A percentile compares a stretch with the other conserved stretches of the same genome.
Conservation (phyloP, 2,797 vertebrate genomes). For the Poeciliopsis paucimaculata region DNA sequence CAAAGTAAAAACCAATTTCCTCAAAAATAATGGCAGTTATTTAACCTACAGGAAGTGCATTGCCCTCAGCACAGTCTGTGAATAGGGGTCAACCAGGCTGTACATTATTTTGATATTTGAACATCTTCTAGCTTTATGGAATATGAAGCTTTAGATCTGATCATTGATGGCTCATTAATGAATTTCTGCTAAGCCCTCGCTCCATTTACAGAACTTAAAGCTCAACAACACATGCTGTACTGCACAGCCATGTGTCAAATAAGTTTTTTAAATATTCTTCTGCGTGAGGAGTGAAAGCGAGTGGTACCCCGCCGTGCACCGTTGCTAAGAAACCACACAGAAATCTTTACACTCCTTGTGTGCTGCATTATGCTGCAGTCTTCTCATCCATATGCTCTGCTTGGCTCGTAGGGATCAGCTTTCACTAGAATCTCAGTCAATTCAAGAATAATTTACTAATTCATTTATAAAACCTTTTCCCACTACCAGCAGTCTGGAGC, state of each 20-base stretch:
- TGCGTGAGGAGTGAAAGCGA: conserved; percentile 16
- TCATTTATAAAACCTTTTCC: background rate
- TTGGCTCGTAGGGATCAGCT: background rate
- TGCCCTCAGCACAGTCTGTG: background rate
- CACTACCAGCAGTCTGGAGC: background rate
- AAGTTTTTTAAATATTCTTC: conserved; percentile 6
- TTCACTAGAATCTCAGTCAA: background rate
- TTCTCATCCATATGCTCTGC: conserved; percentile 30
- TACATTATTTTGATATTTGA: background rate
- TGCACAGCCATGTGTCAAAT: conserved; percentile 1
- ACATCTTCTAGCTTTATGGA: background rate
- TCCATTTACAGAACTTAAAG: background rate
- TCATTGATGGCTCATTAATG: background rate
- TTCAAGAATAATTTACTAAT: background rate
- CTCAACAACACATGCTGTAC: background rate
- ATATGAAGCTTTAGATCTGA: background rate
- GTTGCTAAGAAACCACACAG: conserved; percentile 69
- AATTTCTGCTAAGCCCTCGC: background rate
- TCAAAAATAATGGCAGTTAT: background rate
- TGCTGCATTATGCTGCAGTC: conserved; percentile 56
- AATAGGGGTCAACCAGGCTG: background rate
- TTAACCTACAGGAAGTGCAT: background rate
- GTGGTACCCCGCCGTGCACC: conserved; percentile 51
- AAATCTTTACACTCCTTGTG: conserved; percentile 43
- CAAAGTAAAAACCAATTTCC: background rate